Evolutionary conservation across 2,113 vertebrate species (phyloP), one percentile per base, ranked within the genome.

Genomic region (Pollimyrus isidori): DNA sequence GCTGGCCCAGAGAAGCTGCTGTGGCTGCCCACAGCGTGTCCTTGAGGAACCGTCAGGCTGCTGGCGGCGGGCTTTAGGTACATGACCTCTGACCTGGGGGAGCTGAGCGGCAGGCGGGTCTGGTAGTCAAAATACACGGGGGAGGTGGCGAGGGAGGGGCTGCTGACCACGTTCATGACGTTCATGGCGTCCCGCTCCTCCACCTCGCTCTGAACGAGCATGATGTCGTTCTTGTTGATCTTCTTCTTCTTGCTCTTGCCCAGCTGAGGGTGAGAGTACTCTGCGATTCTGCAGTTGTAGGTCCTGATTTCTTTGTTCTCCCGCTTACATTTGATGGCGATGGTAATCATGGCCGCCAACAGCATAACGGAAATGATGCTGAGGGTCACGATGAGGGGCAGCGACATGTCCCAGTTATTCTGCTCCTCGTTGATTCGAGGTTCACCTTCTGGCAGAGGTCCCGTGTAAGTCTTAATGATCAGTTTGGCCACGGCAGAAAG

Each of bases 121-220:
- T 99, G 98, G 96, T 99, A 99, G 96, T 99, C 98, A 95, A 99
- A 99, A 96, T 99, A 99, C 97, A 99, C 98, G 91, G 98, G 98
- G 93, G 98, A 99, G 93, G 98, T 98, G 95, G 98, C 98, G 94
- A 99, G 95, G 92, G 98, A 99, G 92, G 98, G 98, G 93, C 98
- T 99, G 97, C 98, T 99, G 94, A 99, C 98, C 96, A 99, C 98
- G 89, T 99, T 99, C 98, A 99, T 99, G 94, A 99, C 98, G 95
- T 99, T 99, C 97, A 99, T 98, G 95, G 98, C 97, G 94, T 99
- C 98, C 90, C 98, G 96, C 95, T 99, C 98, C 93, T 99, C 98
- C 91, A 99, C 98, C 93, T 99, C 98, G 92, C 98, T 99, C 96
- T 98, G 98, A 93, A 99, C 98, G 94, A 99, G 95, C 98, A 99